Evolutionary conservation across 2,797 vertebrate genomes (phyloP).

Genomic region (Cossypha niveicapilla): DNA sequence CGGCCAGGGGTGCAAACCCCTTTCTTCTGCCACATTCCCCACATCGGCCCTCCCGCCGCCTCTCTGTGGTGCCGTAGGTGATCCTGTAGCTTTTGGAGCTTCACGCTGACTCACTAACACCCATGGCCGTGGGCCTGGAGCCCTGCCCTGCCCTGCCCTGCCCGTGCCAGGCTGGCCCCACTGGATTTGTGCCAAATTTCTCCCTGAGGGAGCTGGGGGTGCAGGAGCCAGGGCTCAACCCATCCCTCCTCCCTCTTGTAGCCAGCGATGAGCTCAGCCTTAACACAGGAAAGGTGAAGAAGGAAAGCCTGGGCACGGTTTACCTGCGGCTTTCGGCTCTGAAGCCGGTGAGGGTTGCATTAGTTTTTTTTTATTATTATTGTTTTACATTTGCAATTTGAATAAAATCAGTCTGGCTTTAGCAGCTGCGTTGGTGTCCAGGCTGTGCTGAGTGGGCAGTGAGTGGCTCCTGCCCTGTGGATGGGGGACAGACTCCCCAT

Average conservation of each 20-base stretch:
- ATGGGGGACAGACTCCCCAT: background rate
- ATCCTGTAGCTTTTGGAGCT: background rate
- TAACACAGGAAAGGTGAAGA: background rate
- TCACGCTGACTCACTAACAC: background rate
- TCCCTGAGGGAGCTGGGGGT: background rate
- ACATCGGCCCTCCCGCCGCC: background rate
- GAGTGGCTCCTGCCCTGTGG: background rate
- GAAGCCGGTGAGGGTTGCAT: background rate
- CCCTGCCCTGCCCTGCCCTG: background rate
- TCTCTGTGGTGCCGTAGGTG: background rate
- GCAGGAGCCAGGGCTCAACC: background rate
- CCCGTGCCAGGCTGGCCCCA: background rate
- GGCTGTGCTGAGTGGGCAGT: background rate
- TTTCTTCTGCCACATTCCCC: conserved; percentile 31
- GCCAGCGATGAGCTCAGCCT: conserved; percentile 13
- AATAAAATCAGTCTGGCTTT: conserved; percentile 59
- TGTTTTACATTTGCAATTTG: conserved; percentile 36
- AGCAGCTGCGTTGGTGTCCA: background rate
- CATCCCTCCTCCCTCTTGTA: background rate
- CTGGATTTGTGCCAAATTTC: conserved; percentile 52
- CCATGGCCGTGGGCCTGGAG: background rate
- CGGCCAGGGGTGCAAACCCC: background rate
- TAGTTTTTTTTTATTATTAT: background rate
- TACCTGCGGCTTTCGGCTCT: background rate
- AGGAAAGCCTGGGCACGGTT: background rate